A percentile compares a stretch with the other conserved stretches of the same genome.
These are phyloP conservation scores for Latheticus oryzae DNA, from an alignment of 2,888 invertebrate genomes.

Conservation along the genomic window DNA sequence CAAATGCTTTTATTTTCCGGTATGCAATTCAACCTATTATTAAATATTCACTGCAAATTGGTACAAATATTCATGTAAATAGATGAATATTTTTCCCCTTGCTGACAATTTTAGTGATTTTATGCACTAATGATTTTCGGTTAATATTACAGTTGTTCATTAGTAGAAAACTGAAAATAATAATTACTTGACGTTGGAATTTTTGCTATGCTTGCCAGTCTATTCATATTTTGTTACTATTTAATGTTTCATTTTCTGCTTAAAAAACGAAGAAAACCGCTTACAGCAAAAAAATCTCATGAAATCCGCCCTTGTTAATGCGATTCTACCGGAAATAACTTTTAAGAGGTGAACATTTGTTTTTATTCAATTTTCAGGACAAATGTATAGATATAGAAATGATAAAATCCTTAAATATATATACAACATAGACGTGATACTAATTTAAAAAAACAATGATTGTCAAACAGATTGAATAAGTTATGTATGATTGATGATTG, in stretches of 20 bases:
- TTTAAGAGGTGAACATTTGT: constrained; percentile 9
- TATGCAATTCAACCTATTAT: not conserved
- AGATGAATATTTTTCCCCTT: not conserved
- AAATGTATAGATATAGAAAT: not conserved
- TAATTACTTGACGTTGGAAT: constrained; percentile 20
- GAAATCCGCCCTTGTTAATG: too few relatives aligned
- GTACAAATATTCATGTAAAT: too few relatives aligned
- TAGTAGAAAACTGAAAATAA: constrained; percentile 11
- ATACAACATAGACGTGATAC: not conserved
- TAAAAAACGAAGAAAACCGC: too few relatives aligned
- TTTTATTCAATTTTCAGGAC: constrained; percentile 7
- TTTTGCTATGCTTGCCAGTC: too few relatives aligned
- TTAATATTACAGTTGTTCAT: constrained; percentile 7
- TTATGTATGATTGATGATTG: too few relatives aligned
- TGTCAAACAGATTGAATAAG: too few relatives aligned
- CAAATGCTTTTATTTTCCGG: too few relatives aligned
- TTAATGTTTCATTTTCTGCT: not conserved
- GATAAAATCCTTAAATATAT: not conserved
- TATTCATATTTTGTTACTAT: too few relatives aligned
- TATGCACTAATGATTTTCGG: not conserved
- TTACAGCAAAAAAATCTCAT: constrained; percentile 7
- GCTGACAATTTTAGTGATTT: not conserved
- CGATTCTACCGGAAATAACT: constrained; percentile 8
- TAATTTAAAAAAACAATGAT: not conserved
- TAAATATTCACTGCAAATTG: not conserved